phyloP scores from a whole-genome alignment of 1,140 invertebrate species.

The Glossosoma conforme region DNA sequence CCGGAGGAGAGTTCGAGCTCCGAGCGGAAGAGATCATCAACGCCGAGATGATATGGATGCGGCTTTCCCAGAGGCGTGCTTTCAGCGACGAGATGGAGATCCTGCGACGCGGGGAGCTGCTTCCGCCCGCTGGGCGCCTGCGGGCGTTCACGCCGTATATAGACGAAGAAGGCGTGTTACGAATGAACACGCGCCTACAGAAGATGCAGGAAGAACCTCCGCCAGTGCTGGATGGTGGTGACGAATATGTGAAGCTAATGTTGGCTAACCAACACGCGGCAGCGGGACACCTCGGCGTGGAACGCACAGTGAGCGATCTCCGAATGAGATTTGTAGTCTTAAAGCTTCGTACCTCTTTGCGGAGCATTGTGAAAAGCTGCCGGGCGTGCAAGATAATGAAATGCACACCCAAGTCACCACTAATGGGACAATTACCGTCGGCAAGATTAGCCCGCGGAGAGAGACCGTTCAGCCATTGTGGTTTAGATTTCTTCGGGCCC shows the following conservation, averaged over 20 bases:
- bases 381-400: background rate
- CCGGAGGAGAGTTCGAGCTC: background rate
- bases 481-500: slow-evolving; percentile 36
- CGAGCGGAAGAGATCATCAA: background rate
- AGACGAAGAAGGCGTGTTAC: background rate
- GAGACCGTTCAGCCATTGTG: slow-evolving; percentile 30
- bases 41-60: background rate
- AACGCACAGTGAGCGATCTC: background rate
- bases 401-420: background rate
- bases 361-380: background rate
- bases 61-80: background rate
- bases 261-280: no score
- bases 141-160: no score
- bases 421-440: slow-evolving; percentile 27
- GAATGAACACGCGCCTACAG: background rate
- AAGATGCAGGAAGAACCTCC: no score
- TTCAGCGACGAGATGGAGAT: background rate
- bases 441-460: slow-evolving; percentile 26
- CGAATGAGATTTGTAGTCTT: background rate
- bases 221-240: no score
- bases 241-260: no score
- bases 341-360: background rate
- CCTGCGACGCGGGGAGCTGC: background rate
- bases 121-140: no score
- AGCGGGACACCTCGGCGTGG: background rate